Percentiles rank a stretch among this genome's conserved stretches.
phyloP scores from a whole-genome alignment of 37 sponge, comb jelly and placozoan species.

The Spongia lamella region DNA sequence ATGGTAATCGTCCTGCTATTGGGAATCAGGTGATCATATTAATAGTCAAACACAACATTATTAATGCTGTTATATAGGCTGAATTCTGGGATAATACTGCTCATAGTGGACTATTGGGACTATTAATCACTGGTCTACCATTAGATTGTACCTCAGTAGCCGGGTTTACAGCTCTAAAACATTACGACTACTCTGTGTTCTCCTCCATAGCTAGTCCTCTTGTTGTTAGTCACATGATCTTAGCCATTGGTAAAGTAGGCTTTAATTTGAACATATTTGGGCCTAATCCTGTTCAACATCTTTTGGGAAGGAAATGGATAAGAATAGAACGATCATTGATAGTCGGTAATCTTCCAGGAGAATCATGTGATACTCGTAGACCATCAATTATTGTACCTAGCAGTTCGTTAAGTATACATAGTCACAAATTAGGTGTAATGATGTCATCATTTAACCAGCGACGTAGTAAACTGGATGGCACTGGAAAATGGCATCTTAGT shows the following conservation, averaged over 20 bases:
- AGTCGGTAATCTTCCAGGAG: slow-evolving; percentile 57
- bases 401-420: not conserved
- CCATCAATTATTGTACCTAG: slow-evolving; percentile 28
- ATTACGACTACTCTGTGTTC: slow-evolving; percentile 85
- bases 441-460: slow-evolving; percentile 80
- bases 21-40: slow-evolving; percentile 11
- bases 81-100: slow-evolving; percentile 79
- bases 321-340: slow-evolving; percentile 56
- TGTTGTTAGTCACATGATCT: slow-evolving; percentile 37
- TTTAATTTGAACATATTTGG: slow-evolving; percentile 83
- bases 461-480: slow-evolving; percentile 83
- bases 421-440: slow-evolving; percentile 69
- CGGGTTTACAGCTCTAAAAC: slow-evolving; percentile 60
- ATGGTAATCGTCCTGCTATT: not conserved
- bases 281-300: slow-evolving; percentile 81
- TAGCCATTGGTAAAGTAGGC: slow-evolving; percentile 78
- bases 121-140: slow-evolving; percentile 57
- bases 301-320: slow-evolving; percentile 65
- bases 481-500: slow-evolving; percentile 78
- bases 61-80: slow-evolving; percentile 47
- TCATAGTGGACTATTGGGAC: slow-evolving; percentile 66
- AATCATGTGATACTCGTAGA: slow-evolving; percentile 31
- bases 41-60: no score
- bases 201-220: slow-evolving; percentile 70
- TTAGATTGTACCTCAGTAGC: slow-evolving; percentile 66